Conservation (phyloP, 2,113 vertebrate species). For the Trichomycterus rosablanca region DNA sequence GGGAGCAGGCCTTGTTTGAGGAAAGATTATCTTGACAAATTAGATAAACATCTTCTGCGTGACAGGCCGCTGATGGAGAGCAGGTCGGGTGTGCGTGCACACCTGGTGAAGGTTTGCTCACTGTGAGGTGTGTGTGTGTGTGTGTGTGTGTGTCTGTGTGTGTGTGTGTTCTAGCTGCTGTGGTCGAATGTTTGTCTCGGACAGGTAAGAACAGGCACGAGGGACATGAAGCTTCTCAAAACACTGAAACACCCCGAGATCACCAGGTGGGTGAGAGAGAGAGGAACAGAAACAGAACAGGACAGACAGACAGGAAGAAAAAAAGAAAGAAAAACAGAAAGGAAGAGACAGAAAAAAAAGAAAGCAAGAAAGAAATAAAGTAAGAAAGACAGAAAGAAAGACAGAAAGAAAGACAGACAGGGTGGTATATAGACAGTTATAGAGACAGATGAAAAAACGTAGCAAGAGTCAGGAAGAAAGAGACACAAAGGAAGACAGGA, state of each 20-base stretch:
- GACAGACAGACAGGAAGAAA: background rate
- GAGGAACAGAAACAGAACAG: conserved; percentile 2
- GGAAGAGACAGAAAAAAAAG: background rate
- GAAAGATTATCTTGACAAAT: conserved; percentile 99
- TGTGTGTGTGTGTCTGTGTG: conserved; percentile 33
- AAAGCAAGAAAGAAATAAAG: no score
- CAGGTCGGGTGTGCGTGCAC: conserved; percentile 82
- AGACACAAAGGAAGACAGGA: no score
- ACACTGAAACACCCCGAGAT: conserved; percentile 26
- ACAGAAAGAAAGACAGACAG: no score
- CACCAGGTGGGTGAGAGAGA: conserved; percentile 7
- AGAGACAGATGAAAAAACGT: no score
- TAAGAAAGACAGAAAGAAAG: no score
- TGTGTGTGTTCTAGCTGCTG: conserved; percentile 60
- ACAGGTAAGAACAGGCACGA: conserved; percentile 92
- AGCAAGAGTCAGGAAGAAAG: no score
- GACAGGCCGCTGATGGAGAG: conserved; percentile 98
- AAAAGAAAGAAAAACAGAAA: background rate
- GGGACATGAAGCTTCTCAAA: conserved; percentile 56
- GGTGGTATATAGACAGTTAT: no score
- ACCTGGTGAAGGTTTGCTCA: conserved; percentile 89
- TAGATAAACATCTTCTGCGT: conserved; percentile 99
- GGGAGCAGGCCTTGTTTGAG: conserved; percentile 86
- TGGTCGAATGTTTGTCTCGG: conserved; percentile 74
- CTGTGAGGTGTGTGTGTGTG: conserved; percentile 63